phyloP scores from a whole-genome alignment of 2,113 vertebrate species.

The Bagarius yarrelli region DNA sequence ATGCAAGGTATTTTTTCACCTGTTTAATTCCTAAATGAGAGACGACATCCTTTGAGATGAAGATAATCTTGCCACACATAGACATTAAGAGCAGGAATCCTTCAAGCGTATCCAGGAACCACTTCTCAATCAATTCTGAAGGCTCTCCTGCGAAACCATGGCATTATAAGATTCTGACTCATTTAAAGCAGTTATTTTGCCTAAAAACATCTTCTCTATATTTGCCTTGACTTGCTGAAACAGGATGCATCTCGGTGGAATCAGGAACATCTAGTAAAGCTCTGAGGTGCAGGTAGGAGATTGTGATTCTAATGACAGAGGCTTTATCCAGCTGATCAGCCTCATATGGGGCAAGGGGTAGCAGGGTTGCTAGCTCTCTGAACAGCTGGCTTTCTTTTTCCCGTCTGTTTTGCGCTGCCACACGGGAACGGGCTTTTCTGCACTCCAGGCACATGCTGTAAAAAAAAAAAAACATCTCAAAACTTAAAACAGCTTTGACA shows the following conservation, averaged over 20 bases:
- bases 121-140: conserved; percentile 27
- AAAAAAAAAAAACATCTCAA: not conserved
- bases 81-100: conserved; percentile 58
- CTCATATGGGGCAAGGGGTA: conserved; percentile 46
- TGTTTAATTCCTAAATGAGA: conserved; percentile 57
- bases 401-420: conserved; percentile 53
- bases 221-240: conserved; percentile 4
- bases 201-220: not conserved
- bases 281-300: conserved; percentile 55
- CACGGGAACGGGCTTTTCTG: conserved; percentile 51
- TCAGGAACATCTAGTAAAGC: conserved; percentile 29
- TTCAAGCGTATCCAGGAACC: conserved; percentile 47
- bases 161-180: not conserved
- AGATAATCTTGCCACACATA: conserved; percentile 55
- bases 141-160: conserved; percentile 9
- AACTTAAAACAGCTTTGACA: not conserved
- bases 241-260: not conserved
- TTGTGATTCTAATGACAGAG: conserved; percentile 55
- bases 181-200: not conserved
- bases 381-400: conserved; percentile 56
- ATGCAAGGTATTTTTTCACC: conserved; percentile 39
- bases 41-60: conserved; percentile 50
- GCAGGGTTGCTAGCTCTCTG: conserved; percentile 48
- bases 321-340: conserved; percentile 55
- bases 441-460: conserved; percentile 50